Base-by-base conservation (phyloP, 2,797 vertebrate genomes). In the Halcyon leucocephala region DNA sequence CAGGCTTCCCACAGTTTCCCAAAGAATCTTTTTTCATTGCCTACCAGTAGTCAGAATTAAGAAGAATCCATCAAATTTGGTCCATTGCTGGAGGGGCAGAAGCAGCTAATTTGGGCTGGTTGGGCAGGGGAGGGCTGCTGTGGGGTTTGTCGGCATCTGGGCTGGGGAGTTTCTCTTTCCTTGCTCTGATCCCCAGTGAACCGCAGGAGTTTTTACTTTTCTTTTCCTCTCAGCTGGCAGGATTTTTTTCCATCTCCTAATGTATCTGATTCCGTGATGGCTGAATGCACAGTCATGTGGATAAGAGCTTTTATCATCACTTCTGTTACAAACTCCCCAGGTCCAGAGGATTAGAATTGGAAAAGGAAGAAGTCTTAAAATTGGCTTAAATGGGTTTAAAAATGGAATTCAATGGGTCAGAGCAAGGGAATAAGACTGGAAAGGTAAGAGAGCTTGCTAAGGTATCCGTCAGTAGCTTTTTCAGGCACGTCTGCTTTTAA, bases 341-440 rank as follows among this genome's bases (percentile, higher is more conserved):
- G 72, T 83, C 72, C 41, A 26, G 65, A 29, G 33, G 46, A 92
- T 91, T 89, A 88, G 69, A 94, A 65, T 7, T 82, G 44, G 85
- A 64, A 90, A 73, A 84, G 42, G 39, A 82, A 7, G 21, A 71
- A 48, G 73, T 86, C 71, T 90, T 86, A 61, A 89, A 95, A 89
- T 86, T 70, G 35, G 55, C 77, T 89, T 90, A 42, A 96, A 95
- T 95, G 80, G 80, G 37, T 81, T 88, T 86, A 57, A 83, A 96
- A 94, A 70, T 66, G 24, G n/a, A 74, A 79, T 86, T 92, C 54
- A 81, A 33, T 71, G 58, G 62, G 39, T 90, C 77, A 86, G 72
- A 86, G 51, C 41, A 55, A 72, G 69, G 66, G 39, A 93, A 82
- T 28, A 57, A 51, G 74, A 22, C 8, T 82, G 52, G 35, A 58